phyloP scores from a whole-genome alignment of 2,113 vertebrate genomes.

The Pangasianodon hypophthalmus region DNA sequence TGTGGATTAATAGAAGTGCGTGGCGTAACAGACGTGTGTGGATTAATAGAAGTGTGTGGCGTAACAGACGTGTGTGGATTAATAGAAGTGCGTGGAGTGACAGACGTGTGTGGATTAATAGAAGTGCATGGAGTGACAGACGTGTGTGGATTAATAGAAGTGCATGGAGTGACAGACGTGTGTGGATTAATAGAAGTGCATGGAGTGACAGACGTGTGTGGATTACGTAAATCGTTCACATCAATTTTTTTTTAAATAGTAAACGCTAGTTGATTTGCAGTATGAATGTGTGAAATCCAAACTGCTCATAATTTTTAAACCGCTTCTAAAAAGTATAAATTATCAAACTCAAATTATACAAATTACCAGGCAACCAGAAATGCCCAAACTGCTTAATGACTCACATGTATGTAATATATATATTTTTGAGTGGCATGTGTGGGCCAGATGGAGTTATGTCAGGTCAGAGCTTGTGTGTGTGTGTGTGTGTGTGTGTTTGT shows the following conservation, averaged over 20 bases:
- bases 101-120: background rate
- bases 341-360: background rate
- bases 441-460: background rate
- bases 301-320: background rate
- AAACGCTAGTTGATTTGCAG: background rate
- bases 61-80: background rate
- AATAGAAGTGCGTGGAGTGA: background rate
- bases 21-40: background rate
- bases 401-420: background rate
- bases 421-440: background rate
- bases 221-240: no score
- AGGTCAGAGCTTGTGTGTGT: background rate
- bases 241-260: no score
- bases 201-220: background rate
- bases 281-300: background rate
- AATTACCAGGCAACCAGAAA: background rate
- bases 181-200: background rate
- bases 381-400: background rate
- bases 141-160: background rate
- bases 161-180: background rate
- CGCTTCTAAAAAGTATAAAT: background rate
- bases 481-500: background rate
- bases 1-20: background rate
- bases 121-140: background rate
- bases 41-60: background rate